Percentiles rank a stretch among this genome's conserved stretches.
These are phyloP conservation scores for Panorpa germanica DNA, from an alignment of 2,888 invertebrate species.

Conservation along the genomic window DNA sequence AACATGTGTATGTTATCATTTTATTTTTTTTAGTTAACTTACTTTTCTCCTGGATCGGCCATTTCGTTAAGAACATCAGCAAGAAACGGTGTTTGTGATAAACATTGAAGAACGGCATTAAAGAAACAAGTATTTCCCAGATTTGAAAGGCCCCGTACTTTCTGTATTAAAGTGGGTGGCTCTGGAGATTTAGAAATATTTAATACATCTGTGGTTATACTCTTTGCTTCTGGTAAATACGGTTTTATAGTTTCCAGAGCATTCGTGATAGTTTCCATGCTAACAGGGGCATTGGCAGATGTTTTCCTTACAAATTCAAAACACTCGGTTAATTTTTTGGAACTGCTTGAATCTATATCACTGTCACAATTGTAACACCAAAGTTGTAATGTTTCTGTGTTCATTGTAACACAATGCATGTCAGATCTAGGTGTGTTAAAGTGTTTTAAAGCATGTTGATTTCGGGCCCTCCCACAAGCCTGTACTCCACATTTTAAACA, in stretches of 20 bases:
- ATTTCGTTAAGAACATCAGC: constrained; percentile 50
- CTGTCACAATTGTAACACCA: constrained; percentile 68
- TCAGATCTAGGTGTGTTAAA: constrained; percentile 57
- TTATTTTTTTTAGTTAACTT: constrained; percentile 11
- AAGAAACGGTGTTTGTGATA: constrained; percentile 70
- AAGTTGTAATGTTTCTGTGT: constrained; percentile 49
- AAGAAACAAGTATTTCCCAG: constrained; percentile 95
- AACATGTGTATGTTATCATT: not conserved
- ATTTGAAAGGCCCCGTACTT: constrained; percentile 65
- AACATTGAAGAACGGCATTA: constrained; percentile 87
- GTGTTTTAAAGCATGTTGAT: constrained; percentile 57
- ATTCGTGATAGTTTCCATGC: constrained; percentile 14
- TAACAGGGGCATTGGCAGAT: constrained; percentile 17
- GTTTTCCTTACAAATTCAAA: constrained; percentile 53
- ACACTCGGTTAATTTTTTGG: constrained; percentile 52
- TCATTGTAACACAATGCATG: constrained; percentile 51
- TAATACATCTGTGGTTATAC: not conserved
- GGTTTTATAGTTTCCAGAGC: constrained; percentile 18
- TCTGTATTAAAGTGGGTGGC: not conserved
- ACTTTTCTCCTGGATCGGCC: constrained; percentile 42
- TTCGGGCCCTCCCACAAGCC: constrained; percentile 47
- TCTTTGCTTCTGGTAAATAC: no score
- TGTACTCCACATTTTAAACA: constrained; percentile 67
- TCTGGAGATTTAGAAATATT: not conserved
- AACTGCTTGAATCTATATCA: constrained; percentile 36